Percentiles rank a stretch among this genome's conserved stretches.
Conservation (phyloP, 1,140 invertebrate species). For the Sitophilus oryzae region DNA sequence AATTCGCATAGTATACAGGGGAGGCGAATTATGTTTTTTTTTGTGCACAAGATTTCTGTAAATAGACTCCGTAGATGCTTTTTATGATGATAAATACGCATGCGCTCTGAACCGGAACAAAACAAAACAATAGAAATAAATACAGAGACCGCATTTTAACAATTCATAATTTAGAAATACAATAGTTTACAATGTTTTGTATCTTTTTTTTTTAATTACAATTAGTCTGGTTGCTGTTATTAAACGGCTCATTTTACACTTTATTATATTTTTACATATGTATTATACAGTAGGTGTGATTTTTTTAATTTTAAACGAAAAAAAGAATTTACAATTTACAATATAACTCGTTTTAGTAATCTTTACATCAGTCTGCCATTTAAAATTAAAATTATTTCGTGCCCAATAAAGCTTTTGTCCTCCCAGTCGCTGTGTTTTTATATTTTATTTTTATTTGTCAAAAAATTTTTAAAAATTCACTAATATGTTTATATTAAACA, state of each 20-base stretch:
- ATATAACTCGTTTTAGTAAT: conserved; percentile 40
- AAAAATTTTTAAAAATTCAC: too few species aligned
- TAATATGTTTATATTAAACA: too few species aligned
- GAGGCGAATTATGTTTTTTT: too few species aligned
- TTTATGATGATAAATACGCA: too few species aligned
- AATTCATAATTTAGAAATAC: conserved; percentile 42
- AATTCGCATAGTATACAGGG: too few species aligned
- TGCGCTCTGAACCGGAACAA: too few species aligned
- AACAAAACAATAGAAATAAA: conserved; percentile 33
- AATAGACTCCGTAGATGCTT: too few species aligned
- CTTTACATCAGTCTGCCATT: conserved; percentile 45
- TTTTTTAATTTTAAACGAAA: conserved; percentile 36
- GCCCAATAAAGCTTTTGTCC: conserved; percentile 22
- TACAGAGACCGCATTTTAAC: conserved; percentile 37
- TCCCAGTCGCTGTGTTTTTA: conserved; percentile 32
- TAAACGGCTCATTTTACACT: conserved; percentile 40
- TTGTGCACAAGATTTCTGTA: too few species aligned
- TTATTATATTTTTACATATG: conserved; percentile 43
- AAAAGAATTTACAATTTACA: conserved; percentile 47
- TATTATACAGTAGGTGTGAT: conserved; percentile 43
- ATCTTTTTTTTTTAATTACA: conserved; percentile 16
- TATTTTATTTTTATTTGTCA: background rate
- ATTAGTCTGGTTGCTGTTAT: conserved; percentile 16
- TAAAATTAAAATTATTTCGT: conserved; percentile 25
- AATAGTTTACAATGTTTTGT: conserved; percentile 40